Conservation (phyloP, 1,140 invertebrate species). For the Drosophila rufa region DNA sequence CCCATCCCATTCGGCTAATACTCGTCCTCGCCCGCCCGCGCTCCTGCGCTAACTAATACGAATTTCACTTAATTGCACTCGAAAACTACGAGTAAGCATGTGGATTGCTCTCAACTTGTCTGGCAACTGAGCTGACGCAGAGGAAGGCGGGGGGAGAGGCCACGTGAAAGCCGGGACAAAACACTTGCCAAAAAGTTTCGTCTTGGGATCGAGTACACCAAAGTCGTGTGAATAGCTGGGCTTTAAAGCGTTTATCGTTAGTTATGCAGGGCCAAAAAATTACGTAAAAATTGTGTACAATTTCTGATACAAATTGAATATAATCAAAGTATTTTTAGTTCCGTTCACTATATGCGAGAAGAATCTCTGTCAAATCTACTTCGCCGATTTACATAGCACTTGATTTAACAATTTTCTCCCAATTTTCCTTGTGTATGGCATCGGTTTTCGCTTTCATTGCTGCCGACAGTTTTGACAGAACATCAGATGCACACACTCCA, state of each 20-base stretch:
- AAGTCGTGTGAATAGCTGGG: neutral
- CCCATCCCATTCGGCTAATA: constrained; percentile 63
- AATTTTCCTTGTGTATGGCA: constrained; percentile 19
- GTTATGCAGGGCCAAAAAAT: neutral
- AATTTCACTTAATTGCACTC: constrained; percentile 81
- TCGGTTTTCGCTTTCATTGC: constrained; percentile 60
- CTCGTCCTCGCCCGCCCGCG: constrained; percentile 49
- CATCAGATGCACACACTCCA: constrained; percentile 46
- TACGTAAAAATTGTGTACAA: too few species aligned
- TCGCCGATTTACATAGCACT: neutral
- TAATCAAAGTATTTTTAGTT: neutral
- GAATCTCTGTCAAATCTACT: neutral
- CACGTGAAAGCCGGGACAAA: constrained; percentile 13
- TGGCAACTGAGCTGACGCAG: constrained; percentile 49
- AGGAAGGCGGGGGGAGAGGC: neutral
- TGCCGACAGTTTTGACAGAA: constrained; percentile 63
- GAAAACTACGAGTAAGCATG: constrained; percentile 71
- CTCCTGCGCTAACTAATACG: constrained; percentile 67
- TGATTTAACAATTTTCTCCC: neutral
- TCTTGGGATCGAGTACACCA: neutral
- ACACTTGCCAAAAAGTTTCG: constrained; percentile 21
- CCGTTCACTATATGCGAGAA: neutral
- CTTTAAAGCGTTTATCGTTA: neutral
- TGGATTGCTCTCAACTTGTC: constrained; percentile 76
- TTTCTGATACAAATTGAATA: neutral